A percentile compares a stretch with the other conserved stretches of the same genome.
phyloP scores from a whole-genome alignment of 2,113 vertebrate genomes.

The Phylloscopus trochilus region DNA sequence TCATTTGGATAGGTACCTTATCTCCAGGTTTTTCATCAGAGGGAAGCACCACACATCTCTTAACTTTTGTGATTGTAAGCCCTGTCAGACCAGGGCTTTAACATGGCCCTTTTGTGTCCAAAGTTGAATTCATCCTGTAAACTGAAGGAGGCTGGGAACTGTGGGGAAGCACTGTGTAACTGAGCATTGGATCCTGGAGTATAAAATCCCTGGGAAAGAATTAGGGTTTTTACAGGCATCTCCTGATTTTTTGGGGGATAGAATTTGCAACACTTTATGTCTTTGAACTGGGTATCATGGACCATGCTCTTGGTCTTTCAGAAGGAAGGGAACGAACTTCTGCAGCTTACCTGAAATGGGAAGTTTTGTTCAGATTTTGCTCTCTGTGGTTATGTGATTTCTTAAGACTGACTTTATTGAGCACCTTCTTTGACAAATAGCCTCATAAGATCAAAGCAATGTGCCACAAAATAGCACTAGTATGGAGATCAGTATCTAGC shows the following conservation, averaged over 20 bases:
- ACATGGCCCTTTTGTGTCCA: background rate
- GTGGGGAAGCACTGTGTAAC: background rate
- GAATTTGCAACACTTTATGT: background rate
- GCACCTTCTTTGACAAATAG: background rate
- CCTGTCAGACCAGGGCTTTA: background rate
- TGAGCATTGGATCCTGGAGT: background rate
- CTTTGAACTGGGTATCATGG: background rate
- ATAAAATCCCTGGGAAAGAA: background rate
- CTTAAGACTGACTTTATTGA: background rate
- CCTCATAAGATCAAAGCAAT: background rate
- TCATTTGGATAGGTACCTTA: background rate
- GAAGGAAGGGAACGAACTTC: background rate
- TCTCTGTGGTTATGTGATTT: background rate
- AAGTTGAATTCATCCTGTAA: background rate
- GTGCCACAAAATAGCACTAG: background rate
- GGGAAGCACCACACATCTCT: background rate
- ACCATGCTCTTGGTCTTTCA: background rate
- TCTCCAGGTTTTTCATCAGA: background rate
- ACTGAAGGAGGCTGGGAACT: background rate
- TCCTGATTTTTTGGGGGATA: background rate
- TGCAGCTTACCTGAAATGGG: background rate
- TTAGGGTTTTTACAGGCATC: background rate
- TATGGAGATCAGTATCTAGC: background rate
- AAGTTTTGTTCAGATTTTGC: background rate
- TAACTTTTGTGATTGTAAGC: rapidly evolving